phyloP scores from a whole-genome alignment of 2,888 invertebrate genomes.

The Chironomus riparius region DNA sequence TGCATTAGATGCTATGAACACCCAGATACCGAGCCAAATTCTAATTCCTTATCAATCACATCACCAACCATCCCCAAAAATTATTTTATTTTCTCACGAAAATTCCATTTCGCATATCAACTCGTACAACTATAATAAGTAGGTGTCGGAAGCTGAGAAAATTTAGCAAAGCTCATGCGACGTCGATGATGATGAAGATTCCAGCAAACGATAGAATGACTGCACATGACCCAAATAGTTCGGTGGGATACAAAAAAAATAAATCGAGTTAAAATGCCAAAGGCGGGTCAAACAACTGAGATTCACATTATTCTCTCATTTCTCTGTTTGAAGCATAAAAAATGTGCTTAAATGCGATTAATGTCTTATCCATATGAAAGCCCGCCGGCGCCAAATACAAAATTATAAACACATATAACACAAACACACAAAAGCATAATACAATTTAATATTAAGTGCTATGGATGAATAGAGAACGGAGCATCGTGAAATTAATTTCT shows the following conservation, averaged over 20 bases:
- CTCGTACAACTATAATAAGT: constrained; percentile 8
- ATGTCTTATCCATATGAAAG: constrained; percentile 24
- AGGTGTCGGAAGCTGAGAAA: constrained; percentile 23
- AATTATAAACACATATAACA: not conserved
- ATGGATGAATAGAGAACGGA: not conserved
- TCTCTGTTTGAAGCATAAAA: constrained; percentile 15
- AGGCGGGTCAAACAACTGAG: constrained; percentile 21
- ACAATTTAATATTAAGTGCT: not conserved
- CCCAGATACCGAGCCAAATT: too few species aligned
- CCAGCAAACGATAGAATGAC: not conserved
- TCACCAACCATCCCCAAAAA: not conserved
- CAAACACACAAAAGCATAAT: not conserved
- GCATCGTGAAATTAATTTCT: too few species aligned
- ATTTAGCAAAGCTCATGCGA: not conserved
- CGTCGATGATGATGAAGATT: too few species aligned
- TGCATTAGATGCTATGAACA: too few species aligned
- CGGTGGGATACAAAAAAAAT: not conserved
- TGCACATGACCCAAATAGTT: constrained; percentile 18
- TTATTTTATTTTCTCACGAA: not conserved
- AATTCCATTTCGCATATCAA: not conserved
- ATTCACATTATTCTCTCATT: not conserved
- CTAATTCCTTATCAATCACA: too few species aligned
- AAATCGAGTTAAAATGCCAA: constrained; percentile 3
- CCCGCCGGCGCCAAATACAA: constrained; percentile 27
- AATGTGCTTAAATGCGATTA: constrained; percentile 22